phyloP scores from a whole-genome alignment of 2,888 invertebrate species.

The Eledona agricola region DNA sequence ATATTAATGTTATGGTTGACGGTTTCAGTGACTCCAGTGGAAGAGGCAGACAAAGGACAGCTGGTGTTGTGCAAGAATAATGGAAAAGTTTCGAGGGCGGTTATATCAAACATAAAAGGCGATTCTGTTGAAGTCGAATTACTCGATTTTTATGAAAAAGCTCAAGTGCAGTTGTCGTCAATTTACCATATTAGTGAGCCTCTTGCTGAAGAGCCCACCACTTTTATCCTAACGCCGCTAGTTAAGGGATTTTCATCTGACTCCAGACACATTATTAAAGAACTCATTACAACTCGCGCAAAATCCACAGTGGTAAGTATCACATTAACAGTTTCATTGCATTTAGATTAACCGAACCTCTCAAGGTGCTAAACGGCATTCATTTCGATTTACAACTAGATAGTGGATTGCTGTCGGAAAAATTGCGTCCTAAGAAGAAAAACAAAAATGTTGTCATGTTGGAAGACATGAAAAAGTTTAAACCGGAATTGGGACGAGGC shows the following conservation, averaged over 20 bases:
- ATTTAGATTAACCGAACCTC: conserved; percentile 24
- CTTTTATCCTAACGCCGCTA: conserved; percentile 28
- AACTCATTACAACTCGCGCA: neutral
- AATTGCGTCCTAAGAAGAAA: conserved; percentile 1
- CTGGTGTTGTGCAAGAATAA: conserved; percentile 47
- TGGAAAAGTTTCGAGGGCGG: conserved; percentile 46
- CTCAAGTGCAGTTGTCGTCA: conserved; percentile 43
- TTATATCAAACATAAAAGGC: conserved; percentile 42
- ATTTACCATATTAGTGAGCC: conserved; percentile 47
- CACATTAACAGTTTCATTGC: conserved; percentile 2
- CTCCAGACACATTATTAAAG: neutral
- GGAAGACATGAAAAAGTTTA: conserved; percentile 40
- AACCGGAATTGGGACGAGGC: conserved; percentile 35
- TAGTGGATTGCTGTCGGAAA: conserved; percentile 10
- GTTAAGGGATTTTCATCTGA: neutral
- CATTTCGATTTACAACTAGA: conserved; percentile 40
- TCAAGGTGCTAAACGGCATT: conserved; percentile 36
- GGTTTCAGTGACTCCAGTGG: too few relatives aligned
- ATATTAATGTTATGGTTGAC: too few relatives aligned
- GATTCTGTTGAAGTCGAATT: conserved; percentile 45
- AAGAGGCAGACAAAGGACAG: conserved; percentile 46
- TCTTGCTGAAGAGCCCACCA: conserved; percentile 41
- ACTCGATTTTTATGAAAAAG: conserved; percentile 49
- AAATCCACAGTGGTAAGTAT: conserved; percentile 15
- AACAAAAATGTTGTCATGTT: conserved; percentile 29